Percentiles rank a stretch among this genome's conserved stretches.
phyloP scores from a whole-genome alignment of 2,888 invertebrate genomes.

The Halictus ligatus region DNA sequence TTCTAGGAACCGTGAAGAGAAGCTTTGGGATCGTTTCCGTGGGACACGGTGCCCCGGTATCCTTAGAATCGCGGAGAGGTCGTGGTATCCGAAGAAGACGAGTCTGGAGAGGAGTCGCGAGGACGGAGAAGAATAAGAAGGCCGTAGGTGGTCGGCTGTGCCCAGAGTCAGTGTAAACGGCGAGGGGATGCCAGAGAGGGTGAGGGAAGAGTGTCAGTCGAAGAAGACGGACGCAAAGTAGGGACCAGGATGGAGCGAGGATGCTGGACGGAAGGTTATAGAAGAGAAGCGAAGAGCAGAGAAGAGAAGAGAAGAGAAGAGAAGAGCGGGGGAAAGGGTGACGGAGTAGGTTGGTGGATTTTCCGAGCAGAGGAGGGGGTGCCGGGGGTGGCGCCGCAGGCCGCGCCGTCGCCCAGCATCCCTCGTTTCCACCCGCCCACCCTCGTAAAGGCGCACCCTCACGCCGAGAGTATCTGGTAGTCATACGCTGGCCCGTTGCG shows the following conservation, averaged over 20 bases:
- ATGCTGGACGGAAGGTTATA: not conserved
- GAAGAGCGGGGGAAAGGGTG: slow-evolving; percentile 13
- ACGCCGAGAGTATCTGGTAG: slow-evolving; percentile 80
- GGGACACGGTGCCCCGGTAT: not conserved
- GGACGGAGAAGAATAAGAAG: slow-evolving; percentile 32
- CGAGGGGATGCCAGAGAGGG: not conserved
- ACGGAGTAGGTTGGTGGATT: slow-evolving; percentile 60
- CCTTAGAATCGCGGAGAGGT: not conserved
- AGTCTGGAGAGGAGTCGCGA: slow-evolving; percentile 25
- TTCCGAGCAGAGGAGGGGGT: slow-evolving; percentile 63
- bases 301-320: slow-evolving; percentile 29
- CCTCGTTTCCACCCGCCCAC: slow-evolving; percentile 78
- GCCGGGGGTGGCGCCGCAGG: slow-evolving; percentile 81
- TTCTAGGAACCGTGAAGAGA: not conserved
- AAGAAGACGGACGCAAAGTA: slow-evolving; percentile 29
- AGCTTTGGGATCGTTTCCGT: not conserved
- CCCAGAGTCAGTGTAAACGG: slow-evolving; percentile 22
- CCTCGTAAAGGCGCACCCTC: slow-evolving; percentile 82
- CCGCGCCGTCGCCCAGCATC: slow-evolving; percentile 84
- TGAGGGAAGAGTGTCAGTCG: not conserved
- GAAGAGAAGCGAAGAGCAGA: not conserved
- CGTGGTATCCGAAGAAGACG: not conserved
- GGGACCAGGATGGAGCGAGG: not conserved
- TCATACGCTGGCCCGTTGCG: slow-evolving; percentile 83
- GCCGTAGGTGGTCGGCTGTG: slow-evolving; percentile 18